Evolutionary conservation across 2,797 vertebrate genomes (phyloP), one percentile per base, ranked within the genome.

Genomic region (Myotis daubentonii): DNA sequence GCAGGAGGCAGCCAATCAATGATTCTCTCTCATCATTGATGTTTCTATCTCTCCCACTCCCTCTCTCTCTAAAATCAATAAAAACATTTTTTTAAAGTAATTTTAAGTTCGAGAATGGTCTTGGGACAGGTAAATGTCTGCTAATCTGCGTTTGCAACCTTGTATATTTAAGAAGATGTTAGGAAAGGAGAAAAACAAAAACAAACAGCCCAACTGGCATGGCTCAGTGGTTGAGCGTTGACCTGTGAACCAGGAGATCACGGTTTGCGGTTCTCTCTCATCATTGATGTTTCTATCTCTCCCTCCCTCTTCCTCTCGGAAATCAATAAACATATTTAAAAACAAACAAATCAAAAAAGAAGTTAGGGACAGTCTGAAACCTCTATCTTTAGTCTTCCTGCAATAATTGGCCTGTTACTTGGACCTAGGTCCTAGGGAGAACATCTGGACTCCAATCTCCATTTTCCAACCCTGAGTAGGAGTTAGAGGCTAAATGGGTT

Each of bases 81-180:
- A 60, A 60, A 60, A 60, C 25, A 28, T 30, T 60, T 60, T 47
- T 60, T 60, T 30, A 60, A 28, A 60, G 20, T 72, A 33, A 68
- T 36, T 79, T 86, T 82, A 60, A 79, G n/a, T 70, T 89, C 23
- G 57, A 41, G n/a, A 95, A 76, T 62, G 13, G 33, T 81, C 57
- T 88, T 87, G 57, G 85, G 62, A 86, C 4, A 70, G 85, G 51
- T 79, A 86, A 90, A 44, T 28, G 70, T 38, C 71, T 83, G 57
- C 17, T 68, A 70, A 65, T 71, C 38, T 22, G 55, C 80, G 23
- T 88, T 94, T 81, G 28, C 1, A 88, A 38, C 28, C 68, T 62
- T 96, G 47, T 30, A 5, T 89, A 93, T 93, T 84, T 87, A 91
- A 81, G 83, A 72, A 44, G n/a, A 78, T 78, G n/a, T 70, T 70